Conservation (phyloP, 2,888 invertebrate species). For the Alitta virens region DNA sequence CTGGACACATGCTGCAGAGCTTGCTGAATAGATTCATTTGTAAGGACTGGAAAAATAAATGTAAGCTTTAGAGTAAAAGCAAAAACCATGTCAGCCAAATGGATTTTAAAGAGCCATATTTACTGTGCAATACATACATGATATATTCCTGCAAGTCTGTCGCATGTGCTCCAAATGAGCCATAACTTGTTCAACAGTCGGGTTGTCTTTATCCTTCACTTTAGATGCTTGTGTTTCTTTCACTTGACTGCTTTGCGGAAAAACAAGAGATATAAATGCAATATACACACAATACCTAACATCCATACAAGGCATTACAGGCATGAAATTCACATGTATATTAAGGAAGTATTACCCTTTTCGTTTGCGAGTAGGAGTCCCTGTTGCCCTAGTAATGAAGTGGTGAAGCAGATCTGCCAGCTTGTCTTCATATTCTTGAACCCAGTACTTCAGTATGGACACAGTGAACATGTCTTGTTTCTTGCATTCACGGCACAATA, state of each 20-base stretch:
- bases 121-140: slow-evolving; percentile 52
- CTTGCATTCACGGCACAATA: slow-evolving; percentile 66
- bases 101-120: background rate
- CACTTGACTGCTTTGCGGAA: too few relatives aligned
- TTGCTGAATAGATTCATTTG: slow-evolving; percentile 86
- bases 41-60: slow-evolving; percentile 70
- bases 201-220: slow-evolving; percentile 31
- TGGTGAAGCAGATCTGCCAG: slow-evolving; percentile 60
- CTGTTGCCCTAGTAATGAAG: slow-evolving; percentile 62
- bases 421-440: slow-evolving; percentile 86
- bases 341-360: slow-evolving; percentile 20
- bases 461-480: slow-evolving; percentile 81
- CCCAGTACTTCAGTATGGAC: slow-evolving; percentile 90
- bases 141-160: slow-evolving; percentile 58
- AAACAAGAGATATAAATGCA: too few relatives aligned
- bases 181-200: slow-evolving; percentile 70
- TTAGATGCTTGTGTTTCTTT: slow-evolving; percentile 34
- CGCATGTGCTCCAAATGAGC: slow-evolving; percentile 90
- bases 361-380: slow-evolving; percentile 88
- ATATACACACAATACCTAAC: too few relatives aligned
- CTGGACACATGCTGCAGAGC: slow-evolving; percentile 85
- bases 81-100: background rate
- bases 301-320: too few relatives aligned
- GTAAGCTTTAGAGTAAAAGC: too few relatives aligned
- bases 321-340: too few relatives aligned